phyloP scores from a whole-genome alignment of 2,888 invertebrate genomes.

The Oscheius sp. region DNA sequence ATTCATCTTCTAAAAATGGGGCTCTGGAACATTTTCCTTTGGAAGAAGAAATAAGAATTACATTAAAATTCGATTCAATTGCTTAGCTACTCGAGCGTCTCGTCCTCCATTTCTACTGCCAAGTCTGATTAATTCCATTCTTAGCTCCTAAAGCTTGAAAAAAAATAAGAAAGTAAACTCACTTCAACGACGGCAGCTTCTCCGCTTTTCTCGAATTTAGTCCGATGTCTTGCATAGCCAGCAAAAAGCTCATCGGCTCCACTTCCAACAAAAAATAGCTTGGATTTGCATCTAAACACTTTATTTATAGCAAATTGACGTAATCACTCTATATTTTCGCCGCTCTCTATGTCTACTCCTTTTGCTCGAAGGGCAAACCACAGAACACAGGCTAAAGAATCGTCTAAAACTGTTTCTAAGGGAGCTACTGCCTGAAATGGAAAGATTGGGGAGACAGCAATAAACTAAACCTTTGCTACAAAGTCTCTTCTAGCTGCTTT shows the following conservation, averaged over 20 bases:
- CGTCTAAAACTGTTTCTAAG: slow-evolving; percentile 86
- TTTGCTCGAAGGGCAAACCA: slow-evolving; percentile 91
- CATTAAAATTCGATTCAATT: slow-evolving; percentile 77
- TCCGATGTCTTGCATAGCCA: slow-evolving; percentile 89
- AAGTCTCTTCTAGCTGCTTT: slow-evolving; percentile 32
- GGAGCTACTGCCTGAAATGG: slow-evolving; percentile 74
- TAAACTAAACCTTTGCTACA: slow-evolving; percentile 25
- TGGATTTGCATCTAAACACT: slow-evolving; percentile 33
- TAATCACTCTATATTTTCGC: slow-evolving; percentile 20
- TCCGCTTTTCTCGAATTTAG: slow-evolving; percentile 73
- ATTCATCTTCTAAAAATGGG: slow-evolving; percentile 77
- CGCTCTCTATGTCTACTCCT: slow-evolving; percentile 71
- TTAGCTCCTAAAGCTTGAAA: slow-evolving; percentile 73
- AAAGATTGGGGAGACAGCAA: neutral
- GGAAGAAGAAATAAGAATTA: slow-evolving; percentile 10
- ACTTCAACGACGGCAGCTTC: slow-evolving; percentile 31
- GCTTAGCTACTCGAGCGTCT: slow-evolving; percentile 88
- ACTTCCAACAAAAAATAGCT: slow-evolving; percentile 81
- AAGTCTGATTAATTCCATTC: slow-evolving; percentile 84
- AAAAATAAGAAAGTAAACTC: neutral
- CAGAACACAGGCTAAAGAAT: slow-evolving; percentile 86
- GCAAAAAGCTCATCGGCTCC: slow-evolving; percentile 97
- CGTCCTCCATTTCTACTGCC: slow-evolving; percentile 89
- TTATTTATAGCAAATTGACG: neutral
- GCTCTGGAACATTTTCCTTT: slow-evolving; percentile 76